Evolutionary conservation across 2,113 vertebrate genomes (phyloP), one percentile per base, ranked within the genome.

Genomic region (Ahaetulla prasina): DNA sequence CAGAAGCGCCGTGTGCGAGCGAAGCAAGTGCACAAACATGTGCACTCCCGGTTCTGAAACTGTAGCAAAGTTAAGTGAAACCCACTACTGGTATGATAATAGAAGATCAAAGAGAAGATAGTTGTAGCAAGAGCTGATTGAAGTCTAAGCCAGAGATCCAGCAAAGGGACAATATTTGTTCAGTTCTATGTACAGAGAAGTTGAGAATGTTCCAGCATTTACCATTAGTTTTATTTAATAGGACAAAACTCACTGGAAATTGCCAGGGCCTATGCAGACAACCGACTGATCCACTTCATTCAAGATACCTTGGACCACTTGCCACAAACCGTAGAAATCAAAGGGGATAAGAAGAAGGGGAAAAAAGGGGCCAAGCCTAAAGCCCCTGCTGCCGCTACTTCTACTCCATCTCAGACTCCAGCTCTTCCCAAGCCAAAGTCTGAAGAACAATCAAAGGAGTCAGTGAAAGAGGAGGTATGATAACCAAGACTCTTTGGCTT

Each of bases 191-290:
- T n/a, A 35, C 20, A 20, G 22, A 39, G 22, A 63, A 91, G 54
- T 5, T 35, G 35, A 11, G 7, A 14, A 50, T 30, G 23, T 30
- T 25, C 49, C 55, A 4, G 10, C 9, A 20, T 35, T 63, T 52
- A 60, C 43, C 4, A 3, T 39, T 43, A 20, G 4, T 53, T n/a
- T 25, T n/a, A 22, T 49, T 93, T 94, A 94, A 92, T 92, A 99
- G 99, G 97, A 74, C 97, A 98, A 90, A 98, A 90, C 93, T 98
- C 97, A 93, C 97, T 99, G 84, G 98, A 99, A 68, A 90, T 99
- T 87, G 99, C 99, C 85, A 95, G 93, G 90, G 96, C 95, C 0
- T 99, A 98, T 94, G 98, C 96, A 93, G 98, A 99, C 93, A 93
- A 96, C 25, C 95, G 96, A 94, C 96, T 99, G 91, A 97, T 98